Conservation (phyloP, 1,140 invertebrate species). For the Latrodectus geometricus region DNA sequence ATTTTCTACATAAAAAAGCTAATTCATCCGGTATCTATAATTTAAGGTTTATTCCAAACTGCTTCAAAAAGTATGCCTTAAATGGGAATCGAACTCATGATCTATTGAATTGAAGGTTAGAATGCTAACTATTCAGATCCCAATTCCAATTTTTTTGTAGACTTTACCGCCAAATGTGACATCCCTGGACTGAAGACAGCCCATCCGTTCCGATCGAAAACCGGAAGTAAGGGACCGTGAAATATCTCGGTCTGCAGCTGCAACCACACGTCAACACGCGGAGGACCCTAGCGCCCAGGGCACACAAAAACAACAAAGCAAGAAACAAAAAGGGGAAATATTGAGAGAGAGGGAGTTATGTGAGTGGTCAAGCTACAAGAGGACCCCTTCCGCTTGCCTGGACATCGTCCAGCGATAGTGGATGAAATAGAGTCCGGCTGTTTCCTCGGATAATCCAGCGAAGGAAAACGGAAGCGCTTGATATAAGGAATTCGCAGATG, state of each 20-base stretch:
- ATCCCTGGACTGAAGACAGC: background rate
- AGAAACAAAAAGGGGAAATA: slow-evolving; percentile 3
- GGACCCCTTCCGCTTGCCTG: slow-evolving; percentile 14
- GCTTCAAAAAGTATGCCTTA: too few relatives aligned
- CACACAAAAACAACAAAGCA: background rate
- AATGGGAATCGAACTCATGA: too few relatives aligned
- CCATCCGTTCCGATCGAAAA: background rate
- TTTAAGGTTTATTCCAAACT: too few relatives aligned
- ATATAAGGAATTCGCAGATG: background rate
- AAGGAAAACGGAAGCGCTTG: slow-evolving; percentile 14
- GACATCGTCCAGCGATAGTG: slow-evolving; percentile 23
- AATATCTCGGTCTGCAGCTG: slow-evolving; percentile 42
- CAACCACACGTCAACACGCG: slow-evolving; percentile 42
- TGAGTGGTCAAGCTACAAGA: slow-evolving; percentile 33
- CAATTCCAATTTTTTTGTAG: too few relatives aligned
- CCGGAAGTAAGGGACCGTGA: slow-evolving; percentile 42
- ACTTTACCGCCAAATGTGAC: slow-evolving; percentile 19
- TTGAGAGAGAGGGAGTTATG: background rate
- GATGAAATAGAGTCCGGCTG: slow-evolving; percentile 21
- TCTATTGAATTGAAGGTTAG: too few relatives aligned
- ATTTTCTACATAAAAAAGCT: too few relatives aligned
- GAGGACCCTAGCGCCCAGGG: slow-evolving; percentile 3
- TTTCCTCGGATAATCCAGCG: slow-evolving; percentile 11
- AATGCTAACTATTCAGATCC: too few relatives aligned
- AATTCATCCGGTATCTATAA: too few relatives aligned